Conservation (phyloP, 2,888 invertebrate genomes). For the Tetanocera ferruginea region DNA sequence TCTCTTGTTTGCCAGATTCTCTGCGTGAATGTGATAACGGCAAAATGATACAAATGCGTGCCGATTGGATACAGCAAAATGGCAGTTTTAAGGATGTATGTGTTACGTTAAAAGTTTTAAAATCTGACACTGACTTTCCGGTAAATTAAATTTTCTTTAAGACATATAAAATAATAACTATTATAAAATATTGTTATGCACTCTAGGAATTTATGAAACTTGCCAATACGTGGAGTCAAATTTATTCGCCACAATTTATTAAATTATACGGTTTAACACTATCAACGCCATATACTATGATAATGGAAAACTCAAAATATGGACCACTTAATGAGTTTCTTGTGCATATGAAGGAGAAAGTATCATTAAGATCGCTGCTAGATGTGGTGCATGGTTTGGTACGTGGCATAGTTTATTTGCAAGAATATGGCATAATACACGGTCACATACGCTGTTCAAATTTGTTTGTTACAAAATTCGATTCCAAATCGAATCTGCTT, state of each 20-base stretch:
- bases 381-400: constrained; percentile 87
- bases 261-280: constrained; percentile 84
- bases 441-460: constrained; percentile 88
- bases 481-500: constrained; percentile 75
- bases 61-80: constrained; percentile 82
- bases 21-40: constrained; percentile 75
- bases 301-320: constrained; percentile 83
- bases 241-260: constrained; percentile 83
- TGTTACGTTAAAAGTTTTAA: constrained; percentile 85
- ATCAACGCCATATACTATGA: constrained; percentile 82
- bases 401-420: constrained; percentile 88
- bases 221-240: constrained; percentile 83
- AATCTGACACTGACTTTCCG: constrained; percentile 76
- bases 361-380: constrained; percentile 80
- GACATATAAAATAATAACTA: not conserved
- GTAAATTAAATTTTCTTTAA: constrained; percentile 65
- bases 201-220: constrained; percentile 82
- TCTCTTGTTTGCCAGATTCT: constrained; percentile 70
- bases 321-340: constrained; percentile 80
- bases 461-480: constrained; percentile 82
- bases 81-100: constrained; percentile 80
- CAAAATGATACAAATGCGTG: constrained; percentile 78
- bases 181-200: not conserved
- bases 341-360: constrained; percentile 69
- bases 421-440: constrained; percentile 86